Evolutionary conservation across 2,797 vertebrate genomes (phyloP), one percentile per base, ranked within the genome.

Genomic region (Iguana delicatissima): DNA sequence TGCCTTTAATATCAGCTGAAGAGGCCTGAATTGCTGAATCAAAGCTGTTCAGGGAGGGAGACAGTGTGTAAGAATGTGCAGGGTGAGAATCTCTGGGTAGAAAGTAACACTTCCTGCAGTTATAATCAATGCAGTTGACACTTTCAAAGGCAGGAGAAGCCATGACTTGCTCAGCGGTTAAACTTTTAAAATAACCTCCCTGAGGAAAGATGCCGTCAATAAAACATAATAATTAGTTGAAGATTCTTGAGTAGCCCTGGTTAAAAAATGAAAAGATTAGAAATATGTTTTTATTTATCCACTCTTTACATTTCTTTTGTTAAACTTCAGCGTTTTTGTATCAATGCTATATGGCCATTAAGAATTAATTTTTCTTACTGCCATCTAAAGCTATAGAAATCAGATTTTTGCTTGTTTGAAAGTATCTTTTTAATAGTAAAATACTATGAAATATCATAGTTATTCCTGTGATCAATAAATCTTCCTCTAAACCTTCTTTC

Each of bases 181-280:
- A 99, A 98, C 97, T 98, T 98, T 98, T 98, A 97, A 98, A 98
- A 98, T 98, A 98, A 98, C 97, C 97, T 98, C 98, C 98, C 97
- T 91, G 95, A 97, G 97, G 98, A 98, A 97, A 97, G 97, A 97
- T 96, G 96, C 98, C 98, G 98, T 99, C 98, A 99, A 98, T 99
- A 98, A 98, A 98, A 97, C 95, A 94, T 97, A 98, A 98, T 99
- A 98, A 98, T 99, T 98, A 98, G 97, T 97, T 96, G 95, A 94
- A 94, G 91, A 90, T 97, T 98, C 95, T 97, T 96, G 97, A 97
- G 96, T 95, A 94, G 85, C 86, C 87, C 92, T 24, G 85, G 46
- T 95, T 95, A 95, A 93, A 46, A 93, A 93, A 95, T 95, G 86
- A 94, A 94, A 96, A 93, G 32, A 94, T 90, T 94, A 93, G 86